Conservation (phyloP, 2,797 vertebrate species). For the Poeciliopsis turneri region DNA sequence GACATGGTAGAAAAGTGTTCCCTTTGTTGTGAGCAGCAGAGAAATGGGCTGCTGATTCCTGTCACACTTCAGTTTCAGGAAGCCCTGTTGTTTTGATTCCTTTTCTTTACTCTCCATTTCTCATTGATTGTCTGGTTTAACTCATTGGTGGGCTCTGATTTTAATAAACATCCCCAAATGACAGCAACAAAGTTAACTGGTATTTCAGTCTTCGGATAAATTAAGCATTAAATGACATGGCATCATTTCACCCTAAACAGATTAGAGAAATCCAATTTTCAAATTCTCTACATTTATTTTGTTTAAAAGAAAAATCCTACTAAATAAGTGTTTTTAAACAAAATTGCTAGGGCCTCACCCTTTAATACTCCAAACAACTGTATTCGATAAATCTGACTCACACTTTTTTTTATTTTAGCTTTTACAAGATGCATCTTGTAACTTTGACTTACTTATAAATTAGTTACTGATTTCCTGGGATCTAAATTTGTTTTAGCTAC, state of each 20-base stretch:
- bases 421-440: background rate
- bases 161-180: background rate
- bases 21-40: slow-evolving; percentile 4
- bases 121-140: background rate
- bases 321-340: background rate
- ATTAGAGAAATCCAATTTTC: background rate
- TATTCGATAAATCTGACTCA: background rate
- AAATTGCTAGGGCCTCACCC: background rate
- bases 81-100: background rate
- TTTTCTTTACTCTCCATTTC: background rate
- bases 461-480: background rate
- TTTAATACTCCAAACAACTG: background rate
- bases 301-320: background rate
- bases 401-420: background rate
- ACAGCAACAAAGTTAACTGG: background rate
- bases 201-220: background rate
- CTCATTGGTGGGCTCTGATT: background rate
- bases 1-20: background rate
- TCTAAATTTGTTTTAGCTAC: background rate
- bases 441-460: background rate
- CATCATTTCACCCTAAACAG: background rate
- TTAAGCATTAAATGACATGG: background rate
- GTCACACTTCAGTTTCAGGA: background rate
- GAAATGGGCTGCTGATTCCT: slow-evolving; percentile 1
- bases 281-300: background rate